A percentile compares a stretch with the other conserved stretches of the same genome.
phyloP scores from a whole-genome alignment of 92 coral and sea anemone genomes.

The Epizoanthus stellaris region DNA sequence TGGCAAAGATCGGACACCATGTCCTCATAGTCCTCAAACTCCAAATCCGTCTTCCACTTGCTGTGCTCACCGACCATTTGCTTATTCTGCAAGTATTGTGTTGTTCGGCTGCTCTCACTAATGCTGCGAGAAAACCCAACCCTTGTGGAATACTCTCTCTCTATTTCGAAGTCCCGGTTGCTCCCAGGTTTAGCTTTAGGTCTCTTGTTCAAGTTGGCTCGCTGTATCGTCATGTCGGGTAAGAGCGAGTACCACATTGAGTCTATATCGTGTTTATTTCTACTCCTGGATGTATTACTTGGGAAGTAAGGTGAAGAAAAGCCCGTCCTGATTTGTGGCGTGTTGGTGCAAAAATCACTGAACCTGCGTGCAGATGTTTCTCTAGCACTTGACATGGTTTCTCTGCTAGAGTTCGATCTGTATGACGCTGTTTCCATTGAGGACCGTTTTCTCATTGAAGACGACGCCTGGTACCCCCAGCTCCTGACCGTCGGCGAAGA shows the following conservation, averaged over 20 bases:
- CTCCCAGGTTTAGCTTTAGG: not conserved
- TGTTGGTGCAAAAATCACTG: not conserved
- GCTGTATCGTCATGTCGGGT: slow-evolving; percentile 6
- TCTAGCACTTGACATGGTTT: not conserved
- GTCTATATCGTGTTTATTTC: not conserved
- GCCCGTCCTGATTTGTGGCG: not conserved
- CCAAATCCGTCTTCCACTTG: not conserved
- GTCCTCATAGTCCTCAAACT: slow-evolving; percentile 4
- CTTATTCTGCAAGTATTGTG: not conserved
- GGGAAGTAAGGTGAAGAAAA: not conserved
- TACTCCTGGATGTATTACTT: not conserved
- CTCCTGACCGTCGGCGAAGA: slow-evolving; percentile 57
- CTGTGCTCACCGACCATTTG: not conserved
- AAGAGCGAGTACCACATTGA: not conserved
- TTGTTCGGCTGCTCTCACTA: not conserved
- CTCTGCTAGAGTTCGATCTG: not conserved
- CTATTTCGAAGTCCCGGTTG: not conserved
- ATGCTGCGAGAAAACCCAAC: not conserved
- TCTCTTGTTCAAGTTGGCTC: not conserved
- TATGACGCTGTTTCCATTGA: not conserved
- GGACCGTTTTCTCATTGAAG: not conserved
- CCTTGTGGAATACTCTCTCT: slow-evolving; percentile 1
- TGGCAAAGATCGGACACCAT: not conserved
- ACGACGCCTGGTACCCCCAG: slow-evolving; percentile 57
- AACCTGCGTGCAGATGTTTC: not conserved